Conservation (phyloP, 2,797 vertebrate genomes). For the Naso thynnoides region DNA sequence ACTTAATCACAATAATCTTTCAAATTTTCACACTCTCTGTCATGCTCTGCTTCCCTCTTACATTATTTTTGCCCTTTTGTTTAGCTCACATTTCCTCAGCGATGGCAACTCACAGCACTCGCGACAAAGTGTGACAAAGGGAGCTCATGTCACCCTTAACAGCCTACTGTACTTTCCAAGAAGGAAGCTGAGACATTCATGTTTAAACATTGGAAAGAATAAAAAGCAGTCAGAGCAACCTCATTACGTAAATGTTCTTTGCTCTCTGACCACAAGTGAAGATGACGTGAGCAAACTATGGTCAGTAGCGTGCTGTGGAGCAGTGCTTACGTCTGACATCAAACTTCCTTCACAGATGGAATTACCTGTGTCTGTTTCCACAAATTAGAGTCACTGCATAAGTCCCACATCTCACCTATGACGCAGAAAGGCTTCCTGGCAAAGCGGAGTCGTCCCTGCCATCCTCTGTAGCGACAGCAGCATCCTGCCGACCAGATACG, state of each 20-base stretch:
- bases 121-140: slow-evolving; percentile 11
- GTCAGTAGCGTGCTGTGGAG: slow-evolving; percentile 47
- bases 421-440: slow-evolving; percentile 96
- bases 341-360: slow-evolving; percentile 13
- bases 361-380: not conserved
- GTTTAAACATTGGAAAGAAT: slow-evolving; percentile 76
- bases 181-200: slow-evolving; percentile 48
- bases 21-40: not conserved
- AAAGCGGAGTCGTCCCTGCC: slow-evolving; percentile 95
- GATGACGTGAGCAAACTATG: slow-evolving; percentile 51
- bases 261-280: slow-evolving; percentile 65
- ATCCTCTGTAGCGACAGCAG: slow-evolving; percentile 97
- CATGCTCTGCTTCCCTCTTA: not conserved
- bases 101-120: slow-evolving; percentile 19
- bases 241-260: slow-evolving; percentile 58
- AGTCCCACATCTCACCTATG: slow-evolving; percentile 87
- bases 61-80: slow-evolving; percentile 8
- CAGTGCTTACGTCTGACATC: slow-evolving; percentile 31
- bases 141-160: slow-evolving; percentile 28
- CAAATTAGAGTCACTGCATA: not conserved
- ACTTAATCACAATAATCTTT: slow-evolving; percentile 10
- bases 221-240: slow-evolving; percentile 55
- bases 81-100: slow-evolving; percentile 17
- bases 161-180: slow-evolving; percentile 46
- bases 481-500: slow-evolving; percentile 98